A percentile compares a stretch with the other conserved stretches of the same genome.
Conservation (phyloP, 1,140 invertebrate genomes). For the Drosophila triauraria region DNA sequence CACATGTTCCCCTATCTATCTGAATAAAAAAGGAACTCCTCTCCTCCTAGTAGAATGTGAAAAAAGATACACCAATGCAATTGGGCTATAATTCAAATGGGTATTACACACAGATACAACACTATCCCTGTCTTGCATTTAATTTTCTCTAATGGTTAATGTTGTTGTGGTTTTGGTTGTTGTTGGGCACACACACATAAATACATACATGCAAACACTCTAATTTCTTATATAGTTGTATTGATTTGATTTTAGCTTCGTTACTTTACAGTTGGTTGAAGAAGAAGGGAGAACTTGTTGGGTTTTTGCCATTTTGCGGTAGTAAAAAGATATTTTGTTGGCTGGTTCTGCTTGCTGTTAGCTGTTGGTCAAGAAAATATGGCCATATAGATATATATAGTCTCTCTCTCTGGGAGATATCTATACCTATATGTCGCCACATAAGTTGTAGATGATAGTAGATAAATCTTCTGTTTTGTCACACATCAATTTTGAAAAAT, state of each 20-base stretch:
- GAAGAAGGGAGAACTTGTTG: conserved; percentile 5
- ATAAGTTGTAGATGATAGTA: conserved; percentile 17
- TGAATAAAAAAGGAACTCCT: too few species aligned
- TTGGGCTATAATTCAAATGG: conserved; percentile 31
- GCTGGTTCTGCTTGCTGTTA: conserved; percentile 18
- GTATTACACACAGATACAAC: conserved; percentile 39
- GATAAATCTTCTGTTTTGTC: conserved; percentile 19
- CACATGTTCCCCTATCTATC: neutral
- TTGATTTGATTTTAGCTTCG: conserved; percentile 38
- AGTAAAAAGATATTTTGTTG: conserved; percentile 30
- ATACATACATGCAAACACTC: conserved; percentile 15
- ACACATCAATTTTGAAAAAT: conserved; percentile 43
- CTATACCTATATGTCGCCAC: conserved; percentile 3
- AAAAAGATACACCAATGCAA: neutral
- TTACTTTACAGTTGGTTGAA: conserved; percentile 1
- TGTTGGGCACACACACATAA: conserved; percentile 22
- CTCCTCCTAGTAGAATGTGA: neutral
- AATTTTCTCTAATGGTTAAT: conserved; percentile 31
- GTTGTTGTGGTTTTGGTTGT: conserved; percentile 12
- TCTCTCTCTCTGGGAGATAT: conserved; percentile 1
- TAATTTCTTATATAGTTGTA: conserved; percentile 27
- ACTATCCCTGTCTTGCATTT: conserved; percentile 19
- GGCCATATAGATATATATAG: conserved; percentile 8
- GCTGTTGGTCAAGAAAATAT: conserved; percentile 25
- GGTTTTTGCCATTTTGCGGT: conserved; percentile 20